Percentiles rank a stretch among this genome's conserved stretches.
These are phyloP conservation scores for Orestias chungarensis DNA, from an alignment of 2,797 vertebrate species.

Conservation along the genomic window DNA sequence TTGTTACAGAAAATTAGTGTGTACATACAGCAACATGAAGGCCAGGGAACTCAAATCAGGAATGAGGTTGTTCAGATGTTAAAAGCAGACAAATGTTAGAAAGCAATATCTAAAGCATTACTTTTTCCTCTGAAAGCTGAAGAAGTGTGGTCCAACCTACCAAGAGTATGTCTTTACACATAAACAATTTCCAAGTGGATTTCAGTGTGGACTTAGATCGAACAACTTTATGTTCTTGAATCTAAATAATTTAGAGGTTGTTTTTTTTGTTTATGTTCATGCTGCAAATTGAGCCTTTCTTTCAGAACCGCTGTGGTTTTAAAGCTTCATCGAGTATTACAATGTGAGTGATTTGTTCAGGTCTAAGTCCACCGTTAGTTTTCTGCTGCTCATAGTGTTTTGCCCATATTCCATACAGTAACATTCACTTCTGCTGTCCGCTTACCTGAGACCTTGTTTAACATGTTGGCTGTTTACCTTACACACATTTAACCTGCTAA, in stretches of 20 bases:
- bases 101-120: background rate
- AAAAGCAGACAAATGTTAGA: background rate
- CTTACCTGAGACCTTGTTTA: background rate
- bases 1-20: background rate
- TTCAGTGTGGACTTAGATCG: no score
- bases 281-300: no score
- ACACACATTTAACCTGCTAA: background rate
- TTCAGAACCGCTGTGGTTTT: no score
- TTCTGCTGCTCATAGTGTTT: no score
- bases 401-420: no score
- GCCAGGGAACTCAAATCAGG: background rate
- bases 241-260: background rate
- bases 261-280: no score
- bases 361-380: no score
- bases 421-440: no score
- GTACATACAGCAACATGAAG: background rate
- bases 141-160: background rate
- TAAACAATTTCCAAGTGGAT: background rate
- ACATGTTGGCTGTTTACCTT: background rate
- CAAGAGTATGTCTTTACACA: background rate
- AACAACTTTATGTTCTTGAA: background rate
- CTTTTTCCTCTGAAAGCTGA: background rate
- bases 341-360: background rate
- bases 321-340: no score
- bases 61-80: background rate